Conservation (phyloP, 2,113 vertebrate genomes). For the Perca schrenkii region DNA sequence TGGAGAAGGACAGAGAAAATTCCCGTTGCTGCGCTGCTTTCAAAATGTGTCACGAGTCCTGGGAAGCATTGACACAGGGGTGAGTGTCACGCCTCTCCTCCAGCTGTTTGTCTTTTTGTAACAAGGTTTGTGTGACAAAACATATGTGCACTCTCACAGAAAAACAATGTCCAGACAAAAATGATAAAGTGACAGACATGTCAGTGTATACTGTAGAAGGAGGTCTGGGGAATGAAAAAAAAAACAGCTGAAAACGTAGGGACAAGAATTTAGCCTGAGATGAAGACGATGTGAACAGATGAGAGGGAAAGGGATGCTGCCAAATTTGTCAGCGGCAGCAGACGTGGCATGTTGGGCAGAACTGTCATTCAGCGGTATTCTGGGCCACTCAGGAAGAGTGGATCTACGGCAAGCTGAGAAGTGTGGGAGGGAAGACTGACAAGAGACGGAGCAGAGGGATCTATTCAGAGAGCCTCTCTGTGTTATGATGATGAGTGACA, state of each 20-base stretch:
- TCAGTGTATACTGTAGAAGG: background rate
- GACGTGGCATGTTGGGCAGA: conserved; percentile 58
- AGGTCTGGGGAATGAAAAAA: conserved; percentile 7
- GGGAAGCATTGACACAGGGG: conserved; percentile 4
- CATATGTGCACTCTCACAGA: background rate
- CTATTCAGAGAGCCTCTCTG: conserved; percentile 50
- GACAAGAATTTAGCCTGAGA: conserved; percentile 28
- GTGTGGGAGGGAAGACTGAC: conserved; percentile 73
- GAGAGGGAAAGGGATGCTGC: conserved; percentile 51
- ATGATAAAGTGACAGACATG: background rate
- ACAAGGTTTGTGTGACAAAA: conserved; percentile 21
- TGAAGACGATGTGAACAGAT: conserved; percentile 44
- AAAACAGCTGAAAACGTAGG: conserved; percentile 39
- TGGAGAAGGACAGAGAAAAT: conserved; percentile 48
- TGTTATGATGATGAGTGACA: conserved; percentile 58
- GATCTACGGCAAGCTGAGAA: conserved; percentile 53
- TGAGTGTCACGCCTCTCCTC: conserved; percentile 30
- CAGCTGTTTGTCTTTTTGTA: conserved; percentile 30
- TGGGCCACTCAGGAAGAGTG: conserved; percentile 54
- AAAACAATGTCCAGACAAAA: background rate
- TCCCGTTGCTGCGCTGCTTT: conserved; percentile 2
- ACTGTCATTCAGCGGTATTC: conserved; percentile 66
- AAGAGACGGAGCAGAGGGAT: conserved; percentile 46
- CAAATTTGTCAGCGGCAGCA: conserved; percentile 59
- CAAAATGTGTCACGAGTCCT: conserved; percentile 44